Evolutionary conservation across 2,113 vertebrate species (phyloP), one percentile per base, ranked within the genome.

Genomic region (Channa maculata): DNA sequence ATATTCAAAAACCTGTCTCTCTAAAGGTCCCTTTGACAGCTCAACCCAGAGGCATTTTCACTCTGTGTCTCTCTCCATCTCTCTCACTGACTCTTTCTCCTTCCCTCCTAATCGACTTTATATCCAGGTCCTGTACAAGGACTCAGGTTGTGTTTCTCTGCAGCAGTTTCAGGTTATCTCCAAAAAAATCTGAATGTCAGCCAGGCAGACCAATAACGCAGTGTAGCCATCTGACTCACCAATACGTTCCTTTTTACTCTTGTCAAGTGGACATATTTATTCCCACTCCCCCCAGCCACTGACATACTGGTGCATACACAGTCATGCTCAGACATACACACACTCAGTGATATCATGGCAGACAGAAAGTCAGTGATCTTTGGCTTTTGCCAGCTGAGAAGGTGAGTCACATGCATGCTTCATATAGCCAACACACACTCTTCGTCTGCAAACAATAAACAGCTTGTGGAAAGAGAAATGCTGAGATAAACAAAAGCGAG

Each of bases 1-100:
- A 64, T 77, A 77, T 80, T 72, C 63, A 51, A 48, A 24, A 61
- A 78, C 11, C 49, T 55, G 81, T 74, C 43, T 81, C 60, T 60
- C 63, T 45, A 74, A 70, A 57, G 59, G 69, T 88, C 38, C 8
- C 34, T 78, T 49, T 79, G 82, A 82, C 83, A 87, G 77, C 67
- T 83, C 62, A 59, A 70, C 62, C 77, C 61, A 77, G 68, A 78
- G 65, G 72, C 75, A 58, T 65, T 55, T 41, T 68, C 52, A 60
- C 37, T 53, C 24, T 24, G 24, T 24, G 24, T 24, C 38, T n/a
- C 2, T n/a, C 24, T 24, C 24, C 54, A 13, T 45, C 38, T 51
- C 44, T 64, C 39, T 43, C 61, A 5, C 10, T 11, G 48, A n/a
- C 60, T 65, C 54, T 58, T 44, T 11, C 48, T n/a, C 13, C 33